Conservation (phyloP, 2,113 vertebrate genomes). For the Phyllostomus discolor region DNA sequence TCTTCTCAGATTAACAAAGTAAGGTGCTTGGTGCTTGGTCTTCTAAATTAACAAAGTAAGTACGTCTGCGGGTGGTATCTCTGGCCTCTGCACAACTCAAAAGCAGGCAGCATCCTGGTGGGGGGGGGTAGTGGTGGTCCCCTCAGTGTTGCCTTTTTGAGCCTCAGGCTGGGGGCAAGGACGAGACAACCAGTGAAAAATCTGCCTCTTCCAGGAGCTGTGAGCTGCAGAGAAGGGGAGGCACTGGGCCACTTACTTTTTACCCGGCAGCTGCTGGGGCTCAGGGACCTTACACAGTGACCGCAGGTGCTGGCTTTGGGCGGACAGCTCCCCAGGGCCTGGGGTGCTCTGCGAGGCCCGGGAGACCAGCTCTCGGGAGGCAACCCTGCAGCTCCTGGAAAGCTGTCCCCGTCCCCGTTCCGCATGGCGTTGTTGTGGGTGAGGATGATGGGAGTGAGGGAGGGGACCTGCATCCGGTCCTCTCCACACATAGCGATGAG, state of each 20-base stretch:
- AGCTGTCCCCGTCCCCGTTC: neutral
- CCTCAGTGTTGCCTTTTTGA: neutral
- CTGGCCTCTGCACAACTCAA: neutral
- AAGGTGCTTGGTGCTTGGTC: neutral
- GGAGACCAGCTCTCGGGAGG: neutral
- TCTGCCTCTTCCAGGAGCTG: rapidly evolving
- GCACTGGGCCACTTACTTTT: rapidly evolving
- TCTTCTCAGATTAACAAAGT: neutral
- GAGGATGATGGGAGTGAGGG: rapidly evolving
- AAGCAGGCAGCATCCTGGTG: neutral
- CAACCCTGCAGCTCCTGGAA: neutral
- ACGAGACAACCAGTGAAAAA: neutral
- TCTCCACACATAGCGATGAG: neutral
- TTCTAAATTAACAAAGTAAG: neutral
- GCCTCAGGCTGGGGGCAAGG: neutral
- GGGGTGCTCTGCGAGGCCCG: neutral
- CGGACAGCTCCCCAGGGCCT: neutral
- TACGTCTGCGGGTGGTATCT: rapidly evolving
- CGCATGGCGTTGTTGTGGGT: neutral
- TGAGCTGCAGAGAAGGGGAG: neutral
- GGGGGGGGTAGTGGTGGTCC: too few relatives aligned
- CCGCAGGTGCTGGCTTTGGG: neutral
- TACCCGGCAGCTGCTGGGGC: too few relatives aligned
- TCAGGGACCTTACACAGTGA: neutral
- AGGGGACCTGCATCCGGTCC: neutral